Evolutionary conservation across 2,888 invertebrate species (phyloP), one percentile per base, ranked within the genome.

Genomic region (Phaedon cochleariae): DNA sequence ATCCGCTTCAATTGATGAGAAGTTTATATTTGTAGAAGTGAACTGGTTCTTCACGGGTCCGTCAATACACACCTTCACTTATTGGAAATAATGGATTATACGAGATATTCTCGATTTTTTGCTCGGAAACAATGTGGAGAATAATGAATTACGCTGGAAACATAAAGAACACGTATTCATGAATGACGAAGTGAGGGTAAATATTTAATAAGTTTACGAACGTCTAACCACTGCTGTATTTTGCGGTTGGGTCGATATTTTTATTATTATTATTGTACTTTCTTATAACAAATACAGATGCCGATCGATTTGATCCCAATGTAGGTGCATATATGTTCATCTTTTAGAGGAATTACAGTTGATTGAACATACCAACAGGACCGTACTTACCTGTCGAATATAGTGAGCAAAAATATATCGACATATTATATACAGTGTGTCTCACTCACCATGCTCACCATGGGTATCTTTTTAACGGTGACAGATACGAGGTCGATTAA

Each of bases 211-310:
- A 60, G 64, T 60, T 67, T 65, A 62, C 60, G 49, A 65, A 67
- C 61, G 69, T 54, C 59, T 62, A 60, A 64, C 68, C 68, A 58
- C 65, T 64, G 64, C 67, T 49, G 59, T 59, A 57, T 64, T 70
- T 70, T 70, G 70, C 68, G 70, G 70, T 70, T 53, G 58, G 60
- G 65, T 58, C n/a, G n/a, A n/a, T n/a, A n/a, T n/a, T n/a, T n/a
- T n/a, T 57, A 59, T 68, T 66, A 70, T 70, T 68, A 64, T 66
- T 64, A 66, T 70, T 67, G 65, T 63, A 61, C 57, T 41, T 41
- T 41, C 41, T 41, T 41, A 15, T 15, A 15, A 15, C 41, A 15
- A n/a, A n/a, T n/a, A 15, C n/a, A 34, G 9, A 34, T 34, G 12
- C 15, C 12, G n/a, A 41, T 41, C 41, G 41, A 41, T 41, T 15